Base-by-base conservation (phyloP, 2,888 invertebrate genomes). In the Buathra laborator region DNA sequence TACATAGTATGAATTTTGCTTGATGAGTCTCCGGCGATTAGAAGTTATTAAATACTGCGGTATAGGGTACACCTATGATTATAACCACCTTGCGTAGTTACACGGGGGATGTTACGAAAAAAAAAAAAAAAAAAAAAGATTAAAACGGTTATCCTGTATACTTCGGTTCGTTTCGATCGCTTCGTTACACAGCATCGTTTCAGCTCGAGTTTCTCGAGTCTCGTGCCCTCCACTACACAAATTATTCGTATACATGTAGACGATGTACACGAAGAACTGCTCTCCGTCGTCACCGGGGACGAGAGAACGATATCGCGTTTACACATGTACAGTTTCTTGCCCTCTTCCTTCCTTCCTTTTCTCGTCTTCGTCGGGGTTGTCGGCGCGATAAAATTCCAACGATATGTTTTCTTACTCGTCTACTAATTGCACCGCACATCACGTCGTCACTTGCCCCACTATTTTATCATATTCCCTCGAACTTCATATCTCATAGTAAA, bases 341-440 rank as follows among this genome's bases (percentile, higher is more conserved):
- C 37, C 32, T n/a, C 16, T 29, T 46, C 46, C 51, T 64, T 68
- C 62, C 68, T 74, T 78, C 10, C 29, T 71, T 68, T 78, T 53
- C 19, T 70, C 24, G n/a, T 14, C 48, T 59, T 62, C 70, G 53
- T 77, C 77, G 70, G 46, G 78, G 62, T 70, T 62, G 79, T 62
- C 70, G 70, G 19, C 16, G 70, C 80, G 76, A 84, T 84, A 71
- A 84, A 80, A 84, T 84, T 81, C 62, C 75, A 76, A 76, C 79
- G 68, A 78, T 74, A 78, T 81, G 83, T 84, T 84, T 37, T 80
- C 56, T 29, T 68, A 44, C 83, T 24, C 56, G 75, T 16, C 80
- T 83, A 80, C 80, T 83, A 83, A 83, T 84, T 84, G 83, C 80
- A 66, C 80, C 75, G 70, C 83, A 70, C 74, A 70, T 48, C 29